Evolutionary conservation across 2,797 vertebrate species (phyloP).

Genomic region (Coilia nasus): DNA sequence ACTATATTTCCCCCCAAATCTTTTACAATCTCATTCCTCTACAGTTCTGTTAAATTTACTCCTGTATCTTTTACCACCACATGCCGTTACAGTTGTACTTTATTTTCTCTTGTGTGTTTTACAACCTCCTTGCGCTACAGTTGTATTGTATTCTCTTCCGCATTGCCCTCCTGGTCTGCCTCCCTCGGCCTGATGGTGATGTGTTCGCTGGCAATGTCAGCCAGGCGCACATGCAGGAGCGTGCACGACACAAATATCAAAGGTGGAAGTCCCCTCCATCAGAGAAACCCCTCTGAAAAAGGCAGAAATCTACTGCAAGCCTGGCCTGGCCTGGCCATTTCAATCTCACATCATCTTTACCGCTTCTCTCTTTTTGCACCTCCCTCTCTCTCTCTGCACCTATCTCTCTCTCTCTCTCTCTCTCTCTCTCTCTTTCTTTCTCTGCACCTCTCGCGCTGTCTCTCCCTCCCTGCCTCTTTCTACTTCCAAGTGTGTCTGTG

Average conservation of each 20-base stretch:
- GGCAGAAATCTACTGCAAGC: neutral
- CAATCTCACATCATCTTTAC: neutral
- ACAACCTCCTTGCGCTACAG: neutral
- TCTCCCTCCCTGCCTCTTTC: neutral
- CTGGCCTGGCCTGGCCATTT: neutral
- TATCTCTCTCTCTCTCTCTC: neutral
- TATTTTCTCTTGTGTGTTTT: too few relatives aligned
- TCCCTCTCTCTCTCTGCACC: neutral
- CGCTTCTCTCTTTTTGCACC: neutral
- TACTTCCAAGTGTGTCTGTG: too few relatives aligned
- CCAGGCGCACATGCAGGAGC: conserved; percentile 34
- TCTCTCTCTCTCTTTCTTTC: neutral
- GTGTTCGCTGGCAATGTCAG: conserved; percentile 33
- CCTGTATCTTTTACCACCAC: too few relatives aligned
- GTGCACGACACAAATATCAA: conserved; percentile 46
- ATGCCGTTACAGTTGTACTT: too few relatives aligned
- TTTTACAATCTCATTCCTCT: too few relatives aligned
- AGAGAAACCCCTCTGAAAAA: neutral
- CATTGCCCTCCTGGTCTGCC: neutral
- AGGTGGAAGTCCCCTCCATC: conserved; percentile 46
- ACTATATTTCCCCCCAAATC: too few relatives aligned
- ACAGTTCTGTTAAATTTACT: too few relatives aligned
- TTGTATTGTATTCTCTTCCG: neutral
- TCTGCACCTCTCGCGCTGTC: neutral
- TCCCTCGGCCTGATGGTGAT: conserved; percentile 27